Evolutionary conservation across 2,888 invertebrate genomes (phyloP).

Genomic region (Crossocerus cetratus): DNA sequence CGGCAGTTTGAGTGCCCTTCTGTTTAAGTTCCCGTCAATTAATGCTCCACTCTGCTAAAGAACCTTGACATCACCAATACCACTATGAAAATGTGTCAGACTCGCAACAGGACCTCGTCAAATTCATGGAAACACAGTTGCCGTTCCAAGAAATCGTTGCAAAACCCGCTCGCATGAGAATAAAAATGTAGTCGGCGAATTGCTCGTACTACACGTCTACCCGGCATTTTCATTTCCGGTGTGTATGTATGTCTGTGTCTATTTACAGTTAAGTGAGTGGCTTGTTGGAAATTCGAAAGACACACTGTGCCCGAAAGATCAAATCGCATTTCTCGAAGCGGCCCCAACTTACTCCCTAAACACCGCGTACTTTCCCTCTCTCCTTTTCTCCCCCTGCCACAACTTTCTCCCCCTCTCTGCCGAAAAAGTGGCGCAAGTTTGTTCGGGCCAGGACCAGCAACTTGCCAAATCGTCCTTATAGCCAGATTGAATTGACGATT

Average conservation of each 20-base stretch:
- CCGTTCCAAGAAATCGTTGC: not conserved
- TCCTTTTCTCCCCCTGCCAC: no score
- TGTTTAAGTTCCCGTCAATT: not conserved
- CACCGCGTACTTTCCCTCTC: no score
- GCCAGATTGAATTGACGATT: slow-evolving; percentile 58
- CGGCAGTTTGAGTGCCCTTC: not conserved
- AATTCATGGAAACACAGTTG: not conserved
- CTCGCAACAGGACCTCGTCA: not conserved
- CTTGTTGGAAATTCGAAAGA: slow-evolving; percentile 38
- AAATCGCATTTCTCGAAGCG: slow-evolving; percentile 44
- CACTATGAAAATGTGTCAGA: not conserved
- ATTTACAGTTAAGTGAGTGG: slow-evolving; percentile 37
- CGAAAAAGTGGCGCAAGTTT: slow-evolving; percentile 54
- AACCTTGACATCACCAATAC: not conserved
- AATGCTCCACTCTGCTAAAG: not conserved
- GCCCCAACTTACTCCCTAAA: no score
- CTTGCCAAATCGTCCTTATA: slow-evolving; percentile 59
- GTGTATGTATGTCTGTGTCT: not conserved
- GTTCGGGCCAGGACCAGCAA: slow-evolving; percentile 36
- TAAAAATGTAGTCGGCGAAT: not conserved
- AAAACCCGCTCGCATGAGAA: not conserved
- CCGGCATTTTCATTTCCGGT: not conserved
- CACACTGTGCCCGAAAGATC: slow-evolving; percentile 45
- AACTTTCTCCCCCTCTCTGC: slow-evolving; percentile 6
- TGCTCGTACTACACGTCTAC: not conserved